phyloP scores from a whole-genome alignment of 2,888 invertebrate species.

The Polydrusus pterygomalis region DNA sequence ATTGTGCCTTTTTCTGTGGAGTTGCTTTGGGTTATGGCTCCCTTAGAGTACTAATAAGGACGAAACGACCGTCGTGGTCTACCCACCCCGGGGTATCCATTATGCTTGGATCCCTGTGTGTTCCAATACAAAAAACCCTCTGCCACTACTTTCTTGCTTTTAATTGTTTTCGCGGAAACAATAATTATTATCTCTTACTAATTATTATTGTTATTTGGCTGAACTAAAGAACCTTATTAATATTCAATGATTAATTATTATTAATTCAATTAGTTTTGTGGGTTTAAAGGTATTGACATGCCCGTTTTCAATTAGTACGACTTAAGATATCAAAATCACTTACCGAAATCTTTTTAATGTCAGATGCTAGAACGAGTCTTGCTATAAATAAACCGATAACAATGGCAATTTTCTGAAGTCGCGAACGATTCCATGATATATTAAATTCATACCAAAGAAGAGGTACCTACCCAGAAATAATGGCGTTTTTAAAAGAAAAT shows the following conservation, averaged over 20 bases:
- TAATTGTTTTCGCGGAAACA: too few species aligned
- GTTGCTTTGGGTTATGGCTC: too few species aligned
- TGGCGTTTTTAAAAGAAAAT: too few species aligned
- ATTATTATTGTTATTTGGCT: too few species aligned
- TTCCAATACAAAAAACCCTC: too few species aligned
- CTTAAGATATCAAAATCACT: background rate
- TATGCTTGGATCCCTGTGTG: too few species aligned
- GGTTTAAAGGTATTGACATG: background rate
- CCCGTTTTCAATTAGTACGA: background rate
- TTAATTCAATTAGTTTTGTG: background rate
- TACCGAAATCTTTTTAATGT: background rate
- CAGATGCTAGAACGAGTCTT: background rate
- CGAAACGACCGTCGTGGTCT: too few species aligned
- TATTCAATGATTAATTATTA: background rate
- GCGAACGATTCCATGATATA: background rate
- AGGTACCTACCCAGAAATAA: background rate
- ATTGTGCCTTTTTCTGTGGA: too few species aligned
- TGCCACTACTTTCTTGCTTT: too few species aligned
- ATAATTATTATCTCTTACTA: too few species aligned
- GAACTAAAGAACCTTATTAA: background rate
- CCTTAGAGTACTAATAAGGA: too few species aligned
- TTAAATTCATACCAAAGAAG: background rate
- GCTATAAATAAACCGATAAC: conserved; percentile 8
- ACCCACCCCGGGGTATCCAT: too few species aligned
- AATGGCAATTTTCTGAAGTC: background rate